Percentiles rank a stretch among this genome's conserved stretches.
Evolutionary conservation across 2,113 vertebrate species (phyloP).

Genomic region (Prionailurus bengalensis): DNA sequence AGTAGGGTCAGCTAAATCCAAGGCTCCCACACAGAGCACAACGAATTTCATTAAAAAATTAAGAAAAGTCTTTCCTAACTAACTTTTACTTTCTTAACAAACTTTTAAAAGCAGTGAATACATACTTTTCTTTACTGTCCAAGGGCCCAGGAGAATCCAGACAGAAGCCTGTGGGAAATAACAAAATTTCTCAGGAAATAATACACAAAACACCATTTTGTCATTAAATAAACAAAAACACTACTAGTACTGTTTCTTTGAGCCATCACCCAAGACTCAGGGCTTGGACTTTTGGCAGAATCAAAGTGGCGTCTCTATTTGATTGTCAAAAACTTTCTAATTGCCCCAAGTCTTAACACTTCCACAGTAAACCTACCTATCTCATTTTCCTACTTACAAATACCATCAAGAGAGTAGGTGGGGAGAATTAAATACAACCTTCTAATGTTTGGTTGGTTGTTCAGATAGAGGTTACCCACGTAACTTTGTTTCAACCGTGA

Average conservation of each 20-base stretch:
- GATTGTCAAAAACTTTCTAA: not conserved
- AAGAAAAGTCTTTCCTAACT: not conserved
- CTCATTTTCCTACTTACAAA: not conserved
- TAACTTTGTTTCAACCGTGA: not conserved
- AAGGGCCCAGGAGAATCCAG: slow-evolving; percentile 85
- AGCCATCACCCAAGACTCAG: not conserved
- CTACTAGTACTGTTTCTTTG: not conserved
- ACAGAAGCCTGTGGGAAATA: slow-evolving; percentile 83
- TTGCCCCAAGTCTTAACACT: slow-evolving; percentile 29
- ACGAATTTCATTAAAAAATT: accelerated
- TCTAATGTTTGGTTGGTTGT: not conserved
- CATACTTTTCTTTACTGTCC: slow-evolving; percentile 86
- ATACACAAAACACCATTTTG: not conserved
- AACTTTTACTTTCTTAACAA: not conserved
- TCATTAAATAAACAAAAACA: slow-evolving; percentile 24
- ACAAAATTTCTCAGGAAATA: not conserved
- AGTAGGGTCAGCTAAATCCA: not conserved
- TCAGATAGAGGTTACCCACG: not conserved
- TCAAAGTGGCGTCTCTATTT: not conserved
- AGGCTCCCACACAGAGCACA: not conserved
- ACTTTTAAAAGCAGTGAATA: not conserved
- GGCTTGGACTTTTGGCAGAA: not conserved
- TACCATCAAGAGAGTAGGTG: not conserved
- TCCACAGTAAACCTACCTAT: not conserved
- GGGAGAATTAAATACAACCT: not conserved